phyloP scores from a whole-genome alignment of 1,140 invertebrate genomes.

The Drosophila setifemur region DNA sequence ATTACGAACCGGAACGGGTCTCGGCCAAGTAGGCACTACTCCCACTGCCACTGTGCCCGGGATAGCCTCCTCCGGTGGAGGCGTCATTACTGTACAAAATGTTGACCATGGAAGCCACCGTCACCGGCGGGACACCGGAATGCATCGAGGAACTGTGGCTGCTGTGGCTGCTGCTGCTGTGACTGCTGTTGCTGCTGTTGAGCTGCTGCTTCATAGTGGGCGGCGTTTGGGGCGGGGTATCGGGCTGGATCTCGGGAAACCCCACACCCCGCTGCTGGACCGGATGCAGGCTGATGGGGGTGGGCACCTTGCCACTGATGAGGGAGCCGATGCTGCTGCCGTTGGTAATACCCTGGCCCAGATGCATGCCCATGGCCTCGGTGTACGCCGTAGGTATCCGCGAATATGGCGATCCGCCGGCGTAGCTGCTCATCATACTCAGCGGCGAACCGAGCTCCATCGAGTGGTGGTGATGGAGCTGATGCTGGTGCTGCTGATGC shows the following conservation, averaged over 20 bases:
- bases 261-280: slow-evolving; percentile 83
- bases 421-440: slow-evolving; percentile 82
- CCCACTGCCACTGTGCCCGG: slow-evolving; percentile 32
- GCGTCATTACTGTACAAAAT: slow-evolving; percentile 82
- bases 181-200: slow-evolving; percentile 35
- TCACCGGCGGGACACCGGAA: slow-evolving; percentile 82
- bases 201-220: slow-evolving; percentile 90
- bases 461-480: slow-evolving; percentile 47
- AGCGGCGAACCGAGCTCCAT: slow-evolving; percentile 71
- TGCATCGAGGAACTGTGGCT: slow-evolving; percentile 57
- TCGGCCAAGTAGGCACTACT: slow-evolving; percentile 83
- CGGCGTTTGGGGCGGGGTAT: slow-evolving; percentile 94
- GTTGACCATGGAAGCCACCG: slow-evolving; percentile 83
- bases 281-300: slow-evolving; percentile 70
- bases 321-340: slow-evolving; percentile 17
- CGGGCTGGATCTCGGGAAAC: slow-evolving; percentile 93
- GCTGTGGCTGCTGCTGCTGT: slow-evolving; percentile 29
- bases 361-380: slow-evolving; percentile 73
- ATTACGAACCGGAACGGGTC: slow-evolving; percentile 70
- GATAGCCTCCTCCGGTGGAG: not conserved
- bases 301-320: slow-evolving; percentile 61
- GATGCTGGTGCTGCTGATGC: slow-evolving; percentile 17
- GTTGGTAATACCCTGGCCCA: too few species aligned
- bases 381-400: slow-evolving; percentile 80
- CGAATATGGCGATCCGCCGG: slow-evolving; percentile 80